Evolutionary conservation across 2,797 vertebrate species (phyloP).

Genomic region (Megalops cyprinoides): DNA sequence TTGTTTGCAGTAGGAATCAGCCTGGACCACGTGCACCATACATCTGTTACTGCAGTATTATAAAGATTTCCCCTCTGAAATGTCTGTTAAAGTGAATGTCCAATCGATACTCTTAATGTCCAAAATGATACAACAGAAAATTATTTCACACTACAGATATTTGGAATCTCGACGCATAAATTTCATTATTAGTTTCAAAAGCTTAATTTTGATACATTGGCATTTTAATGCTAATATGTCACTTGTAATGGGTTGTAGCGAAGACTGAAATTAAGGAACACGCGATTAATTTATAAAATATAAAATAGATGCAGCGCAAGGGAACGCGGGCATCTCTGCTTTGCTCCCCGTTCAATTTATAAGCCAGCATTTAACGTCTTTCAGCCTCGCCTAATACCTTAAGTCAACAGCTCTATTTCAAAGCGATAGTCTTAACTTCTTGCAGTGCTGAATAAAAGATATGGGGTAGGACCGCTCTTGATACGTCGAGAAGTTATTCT

Average conservation of each 20-base stretch:
- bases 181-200: background rate
- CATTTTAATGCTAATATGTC: background rate
- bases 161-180: background rate
- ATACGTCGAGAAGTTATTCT: slow-evolving; percentile 3
- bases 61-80: slow-evolving; percentile 1
- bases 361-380: background rate
- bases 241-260: background rate
- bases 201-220: background rate
- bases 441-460: background rate
- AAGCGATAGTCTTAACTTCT: slow-evolving; percentile 11
- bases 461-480: background rate
- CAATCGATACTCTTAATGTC: background rate
- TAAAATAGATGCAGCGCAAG: background rate
- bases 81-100: background rate
- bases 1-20: slow-evolving; percentile 19
- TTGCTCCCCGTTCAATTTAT: slow-evolving; percentile 19
- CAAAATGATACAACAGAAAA: background rate
- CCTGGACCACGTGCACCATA: slow-evolving; percentile 11
- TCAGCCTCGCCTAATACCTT: slow-evolving; percentile 25
- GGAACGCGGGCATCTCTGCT: background rate
- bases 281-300: background rate
- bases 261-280: background rate
- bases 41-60: slow-evolving; percentile 26
- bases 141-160: background rate
- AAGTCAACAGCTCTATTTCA: slow-evolving; percentile 13